A percentile compares a stretch with the other conserved stretches of the same genome.
These are phyloP conservation scores for Busseola fusca DNA, from an alignment of 2,888 invertebrate genomes.

Conservation along the genomic window DNA sequence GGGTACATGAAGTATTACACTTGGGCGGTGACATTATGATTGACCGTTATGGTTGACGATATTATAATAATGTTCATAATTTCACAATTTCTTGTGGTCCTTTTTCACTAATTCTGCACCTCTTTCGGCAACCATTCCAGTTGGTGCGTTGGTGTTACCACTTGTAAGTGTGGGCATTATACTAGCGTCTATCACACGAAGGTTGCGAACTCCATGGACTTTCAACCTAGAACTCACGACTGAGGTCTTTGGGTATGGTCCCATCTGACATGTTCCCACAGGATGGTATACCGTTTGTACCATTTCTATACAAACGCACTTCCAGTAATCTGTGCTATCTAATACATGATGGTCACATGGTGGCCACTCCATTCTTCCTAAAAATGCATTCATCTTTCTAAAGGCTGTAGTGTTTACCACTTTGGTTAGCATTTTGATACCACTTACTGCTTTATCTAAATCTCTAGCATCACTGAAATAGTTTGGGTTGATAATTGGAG, in stretches of 20 bases:
- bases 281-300: conserved; percentile 90
- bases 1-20: too few relatives aligned
- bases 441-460: conserved; percentile 71
- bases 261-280: conserved; percentile 90
- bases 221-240: conserved; percentile 88
- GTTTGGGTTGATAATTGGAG: conserved; percentile 60
- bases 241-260: conserved; percentile 72
- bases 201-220: conserved; percentile 90
- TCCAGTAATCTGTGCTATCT: conserved; percentile 71
- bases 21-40: too few relatives aligned
- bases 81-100: conserved; percentile 42
- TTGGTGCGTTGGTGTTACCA: conserved; percentile 94
- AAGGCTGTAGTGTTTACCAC: conserved; percentile 60
- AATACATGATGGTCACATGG: conserved; percentile 67
- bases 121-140: conserved; percentile 94
- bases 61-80: not conserved
- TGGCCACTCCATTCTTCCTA: conserved; percentile 68
- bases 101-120: conserved; percentile 92
- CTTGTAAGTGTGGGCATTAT: conserved; percentile 93
- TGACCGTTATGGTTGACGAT: too few relatives aligned
- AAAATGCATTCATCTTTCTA: conserved; percentile 44
- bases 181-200: conserved; percentile 93
- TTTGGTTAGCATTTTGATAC: conserved; percentile 71
- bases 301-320: conserved; percentile 82
- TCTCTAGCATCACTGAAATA: conserved; percentile 90